Evolutionary conservation across 2,888 invertebrate genomes (phyloP), one percentile per base, ranked within the genome.

Genomic region (Lissocephala sabroskyi): DNA sequence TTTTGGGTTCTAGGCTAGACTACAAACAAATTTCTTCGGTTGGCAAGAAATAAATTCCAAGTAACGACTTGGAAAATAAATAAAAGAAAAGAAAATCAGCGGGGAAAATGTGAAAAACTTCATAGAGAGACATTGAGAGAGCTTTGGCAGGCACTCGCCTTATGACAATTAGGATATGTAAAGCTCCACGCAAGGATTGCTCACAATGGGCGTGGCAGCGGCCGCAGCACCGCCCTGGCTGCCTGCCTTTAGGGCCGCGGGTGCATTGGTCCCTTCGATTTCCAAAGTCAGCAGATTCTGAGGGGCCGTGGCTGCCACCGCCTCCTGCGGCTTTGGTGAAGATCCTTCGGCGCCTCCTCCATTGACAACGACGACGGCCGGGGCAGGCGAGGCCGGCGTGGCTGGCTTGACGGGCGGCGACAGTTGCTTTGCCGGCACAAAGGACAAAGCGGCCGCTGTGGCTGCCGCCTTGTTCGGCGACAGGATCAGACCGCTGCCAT

Each of bases 181-280:
- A 32, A 81, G 65, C 57, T 81, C 82, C 29, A 81, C 82, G 45
- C 81, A 80, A 44, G 68, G 63, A 41, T 81, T 80, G 62, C 62
- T 65, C 41, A 74, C 75, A 35, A 79, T 56, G 11, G 77, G 56
- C 44, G 61, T 53, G 39, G 57, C 46, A 7, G 48, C 26, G 17
- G 40, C 2, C 16, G 43, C 18, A 1, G 26, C 39, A n/a, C 18
- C 16, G 44, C n/a, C 14, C 29, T 13, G 37, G 18, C 28, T 17
- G 44, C 32, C 16, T 10, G 18, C 4, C 36, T 44, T 35, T 7
- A 30, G 30, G 10, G 44, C 17, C 3, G 13, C 26, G 28, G 17
- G 16, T 43, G 26, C 23, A 16, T 17, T 33, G 32, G 42, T 6
- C 14, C 26, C 17, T 9, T 11, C 39, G 10, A 16, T 37, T n/a